Evolutionary conservation across 2,113 vertebrate genomes (phyloP), one percentile per base, ranked within the genome.

Genomic region (Anolis carolinensis): DNA sequence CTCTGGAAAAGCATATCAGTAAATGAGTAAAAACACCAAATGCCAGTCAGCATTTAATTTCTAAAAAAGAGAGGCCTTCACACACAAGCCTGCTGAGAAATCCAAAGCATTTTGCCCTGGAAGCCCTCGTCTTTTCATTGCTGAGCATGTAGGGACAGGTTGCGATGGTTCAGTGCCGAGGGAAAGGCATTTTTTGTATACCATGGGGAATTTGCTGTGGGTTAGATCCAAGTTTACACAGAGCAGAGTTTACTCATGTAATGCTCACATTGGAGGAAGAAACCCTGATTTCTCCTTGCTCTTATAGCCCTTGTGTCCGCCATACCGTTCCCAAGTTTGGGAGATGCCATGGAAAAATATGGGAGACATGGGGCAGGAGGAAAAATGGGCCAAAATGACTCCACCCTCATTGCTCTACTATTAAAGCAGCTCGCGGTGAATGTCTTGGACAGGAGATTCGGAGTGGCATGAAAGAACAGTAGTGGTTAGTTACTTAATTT

Each of bases 21-120:
- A 92, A 95, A 95, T 90, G 90, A 93, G 87, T n/a, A 89, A 89
- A 90, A 86, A 86, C 79, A 59, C 36, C 78, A 82, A 90, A 86
- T 86, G 85, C 39, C 14, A 81, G 79, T 75, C 85, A 81, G 78
- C 23, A 65, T 72, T 67, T 86, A 67, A 74, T 86, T 86, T 86
- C 55, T 36, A 48, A 65, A 44, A 79, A 34, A 50, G 59, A 34
- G 34, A 48, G 70, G 36, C 16, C 14, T 72, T 73, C n/a, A n/a
- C 5, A 18, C 2, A 14, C 48, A 18, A 86, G 59, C 78, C 39
- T 75, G 44, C 39, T 65, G 85, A 39, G 78, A 30, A 86, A 32
- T 44, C 55, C 32, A 25, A 65, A 30, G n/a, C 34, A 75, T 4
- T 84, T 75, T 65, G 55, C 70, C 55, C 36, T 5, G 59, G 30